Evolutionary conservation across 2,888 invertebrate species (phyloP).

Genomic region (Spatulosminthurus flaviceps): DNA sequence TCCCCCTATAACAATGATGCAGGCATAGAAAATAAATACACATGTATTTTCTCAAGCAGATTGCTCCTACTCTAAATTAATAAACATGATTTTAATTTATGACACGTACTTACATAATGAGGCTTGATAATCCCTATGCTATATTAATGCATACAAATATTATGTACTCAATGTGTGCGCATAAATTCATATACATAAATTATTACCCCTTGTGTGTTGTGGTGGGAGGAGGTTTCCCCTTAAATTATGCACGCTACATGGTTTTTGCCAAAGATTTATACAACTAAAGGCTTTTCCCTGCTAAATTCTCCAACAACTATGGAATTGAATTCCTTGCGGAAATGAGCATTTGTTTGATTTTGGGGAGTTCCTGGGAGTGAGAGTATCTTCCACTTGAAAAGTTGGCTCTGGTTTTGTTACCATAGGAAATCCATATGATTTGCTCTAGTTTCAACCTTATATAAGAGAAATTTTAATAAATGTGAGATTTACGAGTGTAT

Average conservation of each 20-base stretch:
- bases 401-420: neutral
- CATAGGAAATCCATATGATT: no score
- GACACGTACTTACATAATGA: neutral
- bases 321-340: neutral
- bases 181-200: neutral
- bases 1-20: no score
- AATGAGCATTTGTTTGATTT: conserved; percentile 3
- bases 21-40: no score
- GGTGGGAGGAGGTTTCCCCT: neutral
- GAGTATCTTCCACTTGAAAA: no score
- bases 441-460: no score
- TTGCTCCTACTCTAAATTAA: conserved; percentile 6
- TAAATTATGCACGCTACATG: neutral
- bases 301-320: no score
- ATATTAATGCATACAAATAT: neutral
- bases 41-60: neutral
- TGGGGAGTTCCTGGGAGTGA: no score
- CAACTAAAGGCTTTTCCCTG: no score
- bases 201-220: neutral
- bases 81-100: conserved; percentile 33
- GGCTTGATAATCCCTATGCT: neutral
- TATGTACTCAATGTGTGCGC: neutral
- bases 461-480: no score
- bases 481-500: no score
- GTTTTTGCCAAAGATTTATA: no score